A percentile compares a stretch with the other conserved stretches of the same genome.
phyloP scores from a whole-genome alignment of 2,113 vertebrate species.

The Pedionomus torquatus region DNA sequence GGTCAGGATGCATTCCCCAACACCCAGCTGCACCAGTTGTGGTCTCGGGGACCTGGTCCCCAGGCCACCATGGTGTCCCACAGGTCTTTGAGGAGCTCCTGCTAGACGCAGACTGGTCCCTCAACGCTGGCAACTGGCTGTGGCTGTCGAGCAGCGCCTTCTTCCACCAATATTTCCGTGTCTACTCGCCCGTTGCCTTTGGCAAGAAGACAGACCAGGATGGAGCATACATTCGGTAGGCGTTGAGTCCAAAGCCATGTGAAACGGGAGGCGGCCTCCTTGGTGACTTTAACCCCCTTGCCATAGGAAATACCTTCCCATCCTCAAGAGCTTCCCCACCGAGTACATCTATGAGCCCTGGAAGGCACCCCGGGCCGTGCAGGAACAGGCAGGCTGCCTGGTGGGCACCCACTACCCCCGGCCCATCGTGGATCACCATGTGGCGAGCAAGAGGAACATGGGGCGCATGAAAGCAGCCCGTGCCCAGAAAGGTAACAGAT shows the following conservation, averaged over 20 bases:
- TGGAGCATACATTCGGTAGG: conserved; percentile 75
- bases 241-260: accelerated
- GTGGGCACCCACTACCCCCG: conserved; percentile 78
- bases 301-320: conserved; percentile 77
- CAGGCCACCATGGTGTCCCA: accelerated
- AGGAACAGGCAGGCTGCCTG: conserved; percentile 77
- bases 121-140: conserved; percentile 79
- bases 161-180: conserved; percentile 77
- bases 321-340: conserved; percentile 73
- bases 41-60: background rate
- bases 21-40: accelerated
- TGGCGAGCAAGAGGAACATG: conserved; percentile 70
- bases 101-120: conserved; percentile 76
- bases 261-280: accelerated
- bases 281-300: background rate
- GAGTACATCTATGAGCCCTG: conserved; percentile 80
- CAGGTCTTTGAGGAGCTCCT: conserved; percentile 78
- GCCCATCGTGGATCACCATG: conserved; percentile 68
- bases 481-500: background rate
- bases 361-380: conserved; percentile 75
- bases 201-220: conserved; percentile 78
- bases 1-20: conserved; percentile 13
- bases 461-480: conserved; percentile 77
- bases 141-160: conserved; percentile 80
- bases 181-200: conserved; percentile 77